Evolutionary conservation across 2,113 vertebrate genomes (phyloP), one percentile per base, ranked within the genome.

Genomic region (Brienomyrus longianalis): DNA sequence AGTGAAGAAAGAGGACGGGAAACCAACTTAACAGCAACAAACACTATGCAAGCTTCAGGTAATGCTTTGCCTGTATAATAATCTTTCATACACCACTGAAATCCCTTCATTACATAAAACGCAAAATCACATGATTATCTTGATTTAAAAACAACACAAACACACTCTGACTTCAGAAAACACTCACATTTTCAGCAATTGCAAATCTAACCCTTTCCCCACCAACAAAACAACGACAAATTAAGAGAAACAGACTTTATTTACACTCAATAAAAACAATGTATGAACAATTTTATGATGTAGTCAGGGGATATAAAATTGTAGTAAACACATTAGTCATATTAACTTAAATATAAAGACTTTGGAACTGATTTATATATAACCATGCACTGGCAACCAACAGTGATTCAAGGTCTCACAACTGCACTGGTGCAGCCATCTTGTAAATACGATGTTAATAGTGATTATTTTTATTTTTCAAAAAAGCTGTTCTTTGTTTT

Each of bases 1-100:
- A 92, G 85, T n/a, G 90, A 91, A 43, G 91, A 2, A 56, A 21
- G 87, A 52, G 88, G 21, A 62, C 74, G 5, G 2, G 43, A 31
- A 51, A 19, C 74, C 13, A 43, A 80, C 74, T 80, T 43, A 80
- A 80, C 31, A 43, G 13, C 74, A 80, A 80, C 35, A 80, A 80
- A 19, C 13, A 35, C 35, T 1, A 43, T 80, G 74, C 35, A 80
- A 1, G 35, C 31, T 77, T 43, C 39, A 62, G 23, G 21, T 10
- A 62, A 62, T n/a, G 56, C n/a, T 62, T n/a, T n/a, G 23, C 56
- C 56, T 9, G 2, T 62, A n/a, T 77, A 77, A 77, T 19, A 39
- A 17, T 19, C 13, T 43, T 43, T 39, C 74, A 43, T 2, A 77
- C n/a, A 39, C 74, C 35, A 15, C 35, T 43, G 74, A 19, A 35